Evolutionary conservation across 2,113 vertebrate species (phyloP), one percentile per base, ranked within the genome.

Genomic region (Hypomesus transpacificus): DNA sequence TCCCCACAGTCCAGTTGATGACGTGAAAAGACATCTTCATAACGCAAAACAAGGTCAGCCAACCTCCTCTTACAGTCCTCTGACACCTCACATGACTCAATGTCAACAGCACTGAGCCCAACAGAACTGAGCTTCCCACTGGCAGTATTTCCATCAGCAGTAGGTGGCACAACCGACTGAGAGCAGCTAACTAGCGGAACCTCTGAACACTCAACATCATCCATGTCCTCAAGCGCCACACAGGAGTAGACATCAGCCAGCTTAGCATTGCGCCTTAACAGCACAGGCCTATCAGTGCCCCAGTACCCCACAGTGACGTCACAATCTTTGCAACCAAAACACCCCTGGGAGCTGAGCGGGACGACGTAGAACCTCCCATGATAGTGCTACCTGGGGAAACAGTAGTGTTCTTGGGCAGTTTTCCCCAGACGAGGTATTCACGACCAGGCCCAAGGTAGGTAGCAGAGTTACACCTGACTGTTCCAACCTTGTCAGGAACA

Each of bases 51-150:
- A 4, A 77, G 58, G 1, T 66, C 20, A 14, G 67, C 2, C 13
- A 77, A 13, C 16, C 56, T 56, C 3, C 31, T 17, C 17, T 72
- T 73, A 70, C 66, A 76, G 11, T 65, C n/a, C 6, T 14, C 1
- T 24, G 53, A 75, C 58, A 76, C 74, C n/a, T 65, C 58, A 58
- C 74, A 76, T 3, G 66, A 74, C 2, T 77, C 18, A 4, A 80
- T 69, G 61, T 80, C 69, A 7, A 76, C 22, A 2, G 61, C 69
- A 59, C 18, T 18, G 24, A 77, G 22, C 6, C 46, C 59, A 0
- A 80, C n/a, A 3, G 14, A 46, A 4, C 18, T 14, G 5, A 71
- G 28, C 0, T 8, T 34, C 2, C 24, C 24, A 24, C 24, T 24
- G 24, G 24, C 24, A 24, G 24, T 24, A 24, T 24, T 24, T 24